These are phyloP conservation scores for Epinephelus malabaricus DNA, from an alignment of 2,797 vertebrate species.

Conservation along the genomic window DNA sequence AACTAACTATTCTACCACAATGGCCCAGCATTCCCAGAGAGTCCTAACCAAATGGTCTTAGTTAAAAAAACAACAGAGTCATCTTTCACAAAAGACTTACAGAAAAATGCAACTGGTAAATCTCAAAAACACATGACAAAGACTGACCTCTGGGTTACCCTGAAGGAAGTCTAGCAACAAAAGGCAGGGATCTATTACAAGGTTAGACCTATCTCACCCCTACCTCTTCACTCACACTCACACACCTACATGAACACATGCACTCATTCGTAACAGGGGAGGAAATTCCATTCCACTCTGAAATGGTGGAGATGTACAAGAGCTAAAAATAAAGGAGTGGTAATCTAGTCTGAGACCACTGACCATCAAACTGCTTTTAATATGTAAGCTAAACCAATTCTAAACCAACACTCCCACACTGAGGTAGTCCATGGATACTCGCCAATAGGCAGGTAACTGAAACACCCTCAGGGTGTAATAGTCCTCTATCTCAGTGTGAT, in stretches of 20 bases:
- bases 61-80: slow-evolving; percentile 55
- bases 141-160: slow-evolving; percentile 73
- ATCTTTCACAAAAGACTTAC: slow-evolving; percentile 39
- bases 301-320: slow-evolving; percentile 44
- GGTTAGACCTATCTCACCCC: slow-evolving; percentile 51
- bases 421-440: slow-evolving; percentile 50
- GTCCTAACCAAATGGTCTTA: slow-evolving; percentile 1
- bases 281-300: slow-evolving; percentile 33
- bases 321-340: slow-evolving; percentile 31
- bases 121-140: slow-evolving; percentile 72
- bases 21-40: neutral
- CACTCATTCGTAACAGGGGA: slow-evolving; percentile 55
- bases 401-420: slow-evolving; percentile 56
- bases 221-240: slow-evolving; percentile 13
- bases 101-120: slow-evolving; percentile 59
- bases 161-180: slow-evolving; percentile 67
- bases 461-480: slow-evolving; percentile 44
- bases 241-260: slow-evolving; percentile 1
- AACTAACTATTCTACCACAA: neutral
- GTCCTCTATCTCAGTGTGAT: slow-evolving; percentile 57
- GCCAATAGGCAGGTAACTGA: slow-evolving; percentile 38
- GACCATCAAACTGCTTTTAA: slow-evolving; percentile 51
- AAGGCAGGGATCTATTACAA: slow-evolving; percentile 73
- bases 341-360: slow-evolving; percentile 38
- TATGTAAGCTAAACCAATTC: slow-evolving; percentile 59